phyloP scores from a whole-genome alignment of 2,113 vertebrate species.

The Collichthys lucidus region DNA sequence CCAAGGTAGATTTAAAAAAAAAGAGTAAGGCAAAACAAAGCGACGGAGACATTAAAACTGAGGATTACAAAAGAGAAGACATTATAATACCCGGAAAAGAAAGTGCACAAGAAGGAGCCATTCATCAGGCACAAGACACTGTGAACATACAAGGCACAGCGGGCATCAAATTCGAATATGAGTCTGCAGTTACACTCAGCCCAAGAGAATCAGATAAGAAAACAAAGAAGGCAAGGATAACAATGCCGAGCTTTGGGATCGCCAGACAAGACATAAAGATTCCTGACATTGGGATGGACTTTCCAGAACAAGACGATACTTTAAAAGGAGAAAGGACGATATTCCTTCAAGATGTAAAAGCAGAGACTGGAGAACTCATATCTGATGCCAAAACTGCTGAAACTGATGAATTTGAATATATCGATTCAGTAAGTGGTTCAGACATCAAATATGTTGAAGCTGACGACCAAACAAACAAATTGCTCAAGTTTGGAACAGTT shows the following conservation, averaged over 20 bases:
- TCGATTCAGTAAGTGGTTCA: constrained; percentile 52
- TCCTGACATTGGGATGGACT: constrained; percentile 66
- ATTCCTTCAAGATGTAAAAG: constrained; percentile 36
- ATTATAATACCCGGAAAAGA: constrained; percentile 56
- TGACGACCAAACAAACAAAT: constrained; percentile 15
- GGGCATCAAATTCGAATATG: constrained; percentile 4
- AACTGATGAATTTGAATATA: constrained; percentile 56
- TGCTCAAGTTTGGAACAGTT: constrained; percentile 28
- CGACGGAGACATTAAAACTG: constrained; percentile 27
- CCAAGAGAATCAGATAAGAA: constrained; percentile 64
- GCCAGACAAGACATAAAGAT: constrained; percentile 70
- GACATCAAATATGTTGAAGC: constrained; percentile 2
- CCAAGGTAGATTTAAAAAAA: constrained; percentile 48
- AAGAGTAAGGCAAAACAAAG: constrained; percentile 44
- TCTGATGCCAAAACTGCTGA: constrained; percentile 50
- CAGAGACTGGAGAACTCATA: constrained; percentile 16
- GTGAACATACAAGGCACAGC: neutral
- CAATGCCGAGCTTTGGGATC: constrained; percentile 64
- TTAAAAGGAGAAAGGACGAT: constrained; percentile 42
- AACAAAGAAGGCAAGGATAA: constrained; percentile 66
- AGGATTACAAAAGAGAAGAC: constrained; percentile 49
- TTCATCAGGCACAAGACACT: constrained; percentile 19
- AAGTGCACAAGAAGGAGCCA: constrained; percentile 5
- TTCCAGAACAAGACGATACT: constrained; percentile 53
- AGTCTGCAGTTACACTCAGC: constrained; percentile 9